Evolutionary conservation across 2,797 vertebrate genomes (phyloP).

Genomic region (Sebastes hubbsi): DNA sequence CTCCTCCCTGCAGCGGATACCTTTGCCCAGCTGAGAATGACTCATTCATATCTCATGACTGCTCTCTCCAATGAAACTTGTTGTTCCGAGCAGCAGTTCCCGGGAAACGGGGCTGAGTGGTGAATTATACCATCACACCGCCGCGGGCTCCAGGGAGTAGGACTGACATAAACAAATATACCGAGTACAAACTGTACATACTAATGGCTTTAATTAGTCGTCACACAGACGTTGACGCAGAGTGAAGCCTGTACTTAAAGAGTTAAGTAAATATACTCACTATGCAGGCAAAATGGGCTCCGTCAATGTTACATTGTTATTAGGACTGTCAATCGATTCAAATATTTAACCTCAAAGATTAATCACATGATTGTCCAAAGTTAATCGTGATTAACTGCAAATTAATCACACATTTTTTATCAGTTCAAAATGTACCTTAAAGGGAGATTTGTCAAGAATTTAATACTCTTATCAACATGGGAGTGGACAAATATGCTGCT

Average conservation of each 20-base stretch:
- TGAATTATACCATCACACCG: constrained; percentile 64
- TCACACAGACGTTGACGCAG: constrained; percentile 43
- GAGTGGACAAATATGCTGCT: no score
- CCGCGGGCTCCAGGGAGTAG: constrained; percentile 47
- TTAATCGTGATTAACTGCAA: no score
- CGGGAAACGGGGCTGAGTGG: constrained; percentile 58
- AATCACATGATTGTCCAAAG: no score
- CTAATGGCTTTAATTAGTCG: constrained; percentile 55
- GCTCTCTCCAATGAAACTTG: constrained; percentile 71
- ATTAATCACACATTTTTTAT: no score
- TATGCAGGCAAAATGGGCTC: not conserved
- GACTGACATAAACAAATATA: constrained; percentile 67
- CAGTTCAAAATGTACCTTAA: no score
- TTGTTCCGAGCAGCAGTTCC: constrained; percentile 66
- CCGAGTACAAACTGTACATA: constrained; percentile 52
- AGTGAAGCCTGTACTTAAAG: not conserved
- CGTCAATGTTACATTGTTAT: not conserved
- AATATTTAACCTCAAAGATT: no score
- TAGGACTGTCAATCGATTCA: no score
- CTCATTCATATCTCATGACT: constrained; percentile 85
- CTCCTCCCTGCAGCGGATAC: constrained; percentile 61
- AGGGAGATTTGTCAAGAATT: no score
- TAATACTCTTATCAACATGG: no score
- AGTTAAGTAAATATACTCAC: not conserved
- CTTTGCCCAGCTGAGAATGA: constrained; percentile 81